Percentiles rank a stretch among this genome's conserved stretches.
Conservation (phyloP, 2,797 vertebrate genomes). For the Eulemur rubriventer region DNA sequence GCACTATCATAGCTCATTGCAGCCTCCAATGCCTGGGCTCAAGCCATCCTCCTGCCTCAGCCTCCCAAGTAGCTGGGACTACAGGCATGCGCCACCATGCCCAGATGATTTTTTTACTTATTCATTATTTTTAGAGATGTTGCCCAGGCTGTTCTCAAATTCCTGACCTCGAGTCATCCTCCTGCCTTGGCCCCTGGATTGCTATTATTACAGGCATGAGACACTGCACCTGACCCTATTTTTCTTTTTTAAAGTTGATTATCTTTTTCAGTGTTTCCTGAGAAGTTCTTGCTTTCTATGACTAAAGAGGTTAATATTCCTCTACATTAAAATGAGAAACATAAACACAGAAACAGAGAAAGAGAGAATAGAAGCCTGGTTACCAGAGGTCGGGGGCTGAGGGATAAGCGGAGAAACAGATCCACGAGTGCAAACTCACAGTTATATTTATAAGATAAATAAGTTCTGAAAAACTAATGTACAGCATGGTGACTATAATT, state of each 20-base stretch:
- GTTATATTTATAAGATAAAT: too few species aligned
- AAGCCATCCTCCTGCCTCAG: not conserved
- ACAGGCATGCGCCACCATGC: not conserved
- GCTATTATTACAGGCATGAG: not conserved
- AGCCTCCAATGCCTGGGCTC: not conserved
- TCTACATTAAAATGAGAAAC: not conserved
- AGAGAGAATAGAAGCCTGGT: not conserved
- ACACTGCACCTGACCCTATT: not conserved
- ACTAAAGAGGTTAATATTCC: not conserved
- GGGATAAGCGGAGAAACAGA: rapidly evolving
- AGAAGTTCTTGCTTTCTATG: not conserved
- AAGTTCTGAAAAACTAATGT: not conserved
- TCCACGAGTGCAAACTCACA: not conserved
- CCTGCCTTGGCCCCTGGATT: not conserved
- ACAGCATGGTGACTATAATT: too few species aligned
- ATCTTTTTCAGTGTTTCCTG: not conserved
- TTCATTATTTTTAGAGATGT: not conserved
- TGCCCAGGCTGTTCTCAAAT: not conserved
- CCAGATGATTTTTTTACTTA: not conserved
- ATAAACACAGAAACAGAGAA: not conserved
- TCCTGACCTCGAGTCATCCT: not conserved
- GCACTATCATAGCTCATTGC: too few species aligned
- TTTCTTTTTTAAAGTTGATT: not conserved
- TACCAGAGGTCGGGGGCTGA: rapidly evolving
- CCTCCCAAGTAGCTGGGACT: not conserved